phyloP scores from a whole-genome alignment of 2,797 vertebrate genomes.

The Alauda arvensis region DNA sequence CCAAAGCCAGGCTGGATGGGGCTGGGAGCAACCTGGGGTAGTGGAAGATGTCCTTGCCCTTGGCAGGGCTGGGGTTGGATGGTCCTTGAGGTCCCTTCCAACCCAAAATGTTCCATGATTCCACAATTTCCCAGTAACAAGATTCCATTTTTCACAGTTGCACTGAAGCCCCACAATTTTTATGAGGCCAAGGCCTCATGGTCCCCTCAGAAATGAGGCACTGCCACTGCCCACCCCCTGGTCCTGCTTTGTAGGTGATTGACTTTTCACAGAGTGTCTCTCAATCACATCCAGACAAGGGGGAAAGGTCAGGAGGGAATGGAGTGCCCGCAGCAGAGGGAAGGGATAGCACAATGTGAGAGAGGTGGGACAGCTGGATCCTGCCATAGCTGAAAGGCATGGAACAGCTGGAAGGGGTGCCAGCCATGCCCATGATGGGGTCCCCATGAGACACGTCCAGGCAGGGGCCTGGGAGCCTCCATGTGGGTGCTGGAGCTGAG shows the following conservation, averaged over 20 bases:
- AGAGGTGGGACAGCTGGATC: not conserved
- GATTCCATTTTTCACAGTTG: not conserved
- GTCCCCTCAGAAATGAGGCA: rapidly evolving
- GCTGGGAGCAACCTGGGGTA: not conserved
- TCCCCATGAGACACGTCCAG: rapidly evolving
- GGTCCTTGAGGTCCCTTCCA: not conserved
- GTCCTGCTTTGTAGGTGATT: not conserved
- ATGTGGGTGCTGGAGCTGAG: not conserved
- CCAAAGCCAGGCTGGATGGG: not conserved
- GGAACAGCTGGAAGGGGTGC: not conserved
- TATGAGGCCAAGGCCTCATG: not conserved
- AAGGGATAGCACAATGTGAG: not conserved
- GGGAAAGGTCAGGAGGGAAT: not conserved
- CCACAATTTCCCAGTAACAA: not conserved
- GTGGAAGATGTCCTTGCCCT: not conserved
- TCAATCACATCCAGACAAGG: not conserved
- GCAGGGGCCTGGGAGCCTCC: not conserved
- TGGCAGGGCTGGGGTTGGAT: not conserved
- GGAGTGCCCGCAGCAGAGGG: not conserved
- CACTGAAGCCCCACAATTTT: not conserved
- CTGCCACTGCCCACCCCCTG: not conserved
- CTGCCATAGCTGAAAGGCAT: not conserved
- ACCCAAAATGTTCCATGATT: not conserved
- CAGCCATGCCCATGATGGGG: rapidly evolving
- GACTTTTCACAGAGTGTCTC: not conserved